Base-by-base conservation (phyloP, 1,140 invertebrate species). In the Sipha flava region DNA sequence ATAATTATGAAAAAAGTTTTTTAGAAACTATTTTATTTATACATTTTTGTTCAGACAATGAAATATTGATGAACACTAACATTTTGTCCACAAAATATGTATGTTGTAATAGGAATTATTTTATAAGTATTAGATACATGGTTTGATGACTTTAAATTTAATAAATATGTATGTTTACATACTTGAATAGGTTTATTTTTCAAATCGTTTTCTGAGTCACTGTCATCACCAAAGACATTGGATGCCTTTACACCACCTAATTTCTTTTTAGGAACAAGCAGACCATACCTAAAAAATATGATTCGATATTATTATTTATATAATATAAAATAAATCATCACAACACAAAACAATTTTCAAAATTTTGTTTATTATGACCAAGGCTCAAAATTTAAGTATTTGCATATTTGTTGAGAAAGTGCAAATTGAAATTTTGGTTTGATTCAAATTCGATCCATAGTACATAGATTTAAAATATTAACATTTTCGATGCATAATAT, bases 181-280 rank as follows among this genome's bases (percentile, higher is more conserved):
- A 82, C 82, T 81, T 81, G 80, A 52, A 80, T 80, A 7, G 85
- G 81, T 82, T 86, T 88, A 70, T 85, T 86, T 5, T 86, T 84
- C 85, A 85, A 87, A 79, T 88, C 85, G 9, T 85, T 85, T 31
- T 87, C 86, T 0, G 86, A 87, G 80, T 86, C 85, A 81, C 85
- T 83, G 31, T 87, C 84, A 66, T 87, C 83, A 26, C 85, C 86
- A 82, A 88, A 88, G 21, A 87, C 81, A 79, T 87, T 86, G 1
- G 80, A 81, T 4, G 84, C 81, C 72, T 82, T 85, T 2, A 82
- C 49, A 23, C 82, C 82, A 12, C 83, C 66, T 59, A 83, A 82
- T 6, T 81, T 68, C 52, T 87, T 88, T 79, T 87, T 87, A 1
- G 86, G 83, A 16, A 85, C 57, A 70, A 86, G 83, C 45, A 88